phyloP scores from a whole-genome alignment of 2,113 vertebrate species.

The Epinephelus fuscoguttatus region DNA sequence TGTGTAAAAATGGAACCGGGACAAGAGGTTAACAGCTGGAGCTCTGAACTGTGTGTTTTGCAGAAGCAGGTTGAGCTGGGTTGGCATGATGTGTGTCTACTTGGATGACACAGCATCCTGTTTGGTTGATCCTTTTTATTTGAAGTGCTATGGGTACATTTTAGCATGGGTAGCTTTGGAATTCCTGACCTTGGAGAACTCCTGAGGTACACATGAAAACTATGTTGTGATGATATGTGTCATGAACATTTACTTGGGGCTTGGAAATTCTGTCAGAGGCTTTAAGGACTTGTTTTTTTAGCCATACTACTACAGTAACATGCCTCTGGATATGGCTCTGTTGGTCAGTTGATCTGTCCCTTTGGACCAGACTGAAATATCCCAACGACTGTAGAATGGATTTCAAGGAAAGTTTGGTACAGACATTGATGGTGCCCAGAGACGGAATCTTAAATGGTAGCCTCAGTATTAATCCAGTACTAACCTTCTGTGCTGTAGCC shows the following conservation, averaged over 20 bases:
- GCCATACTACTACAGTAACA: no score
- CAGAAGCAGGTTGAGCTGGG: conserved; percentile 20
- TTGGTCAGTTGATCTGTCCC: background rate
- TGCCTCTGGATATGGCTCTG: background rate
- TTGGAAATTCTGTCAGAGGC: background rate
- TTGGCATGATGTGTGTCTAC: background rate
- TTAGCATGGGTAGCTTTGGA: background rate
- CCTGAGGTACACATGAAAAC: background rate
- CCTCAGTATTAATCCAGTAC: no score
- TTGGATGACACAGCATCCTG: background rate
- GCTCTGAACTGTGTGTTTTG: conserved; percentile 18
- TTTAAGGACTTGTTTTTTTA: background rate
- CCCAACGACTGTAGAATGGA: background rate
- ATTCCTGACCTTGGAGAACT: background rate
- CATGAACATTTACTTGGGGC: background rate
- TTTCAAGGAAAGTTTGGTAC: background rate
- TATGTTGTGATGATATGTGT: background rate
- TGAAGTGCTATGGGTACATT: background rate
- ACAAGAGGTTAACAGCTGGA: conserved; percentile 39
- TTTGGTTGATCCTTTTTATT: background rate
- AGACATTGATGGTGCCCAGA: no score
- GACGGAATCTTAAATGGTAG: no score
- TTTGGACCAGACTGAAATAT: background rate
- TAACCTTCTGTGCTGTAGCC: no score
- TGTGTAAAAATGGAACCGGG: conserved; percentile 45